Evolutionary conservation across 2,888 invertebrate genomes (phyloP).

Genomic region (Lasioglossum vierecki): DNA sequence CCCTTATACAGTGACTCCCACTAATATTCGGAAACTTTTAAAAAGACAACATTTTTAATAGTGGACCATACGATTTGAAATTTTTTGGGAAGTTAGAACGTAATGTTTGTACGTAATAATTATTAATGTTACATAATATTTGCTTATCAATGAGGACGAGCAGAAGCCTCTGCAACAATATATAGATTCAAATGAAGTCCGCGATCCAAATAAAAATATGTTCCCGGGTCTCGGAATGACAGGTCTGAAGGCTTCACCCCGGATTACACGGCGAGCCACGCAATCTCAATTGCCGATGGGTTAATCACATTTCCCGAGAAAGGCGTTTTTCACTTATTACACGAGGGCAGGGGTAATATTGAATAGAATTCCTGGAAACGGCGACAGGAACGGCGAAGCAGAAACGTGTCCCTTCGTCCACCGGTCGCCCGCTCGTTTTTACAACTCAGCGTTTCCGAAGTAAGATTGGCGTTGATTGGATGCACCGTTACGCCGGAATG

Average conservation of each 20-base stretch:
- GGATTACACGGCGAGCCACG: neutral
- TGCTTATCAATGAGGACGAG: too few species aligned
- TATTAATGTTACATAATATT: too few species aligned
- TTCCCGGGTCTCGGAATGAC: neutral
- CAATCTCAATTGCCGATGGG: neutral
- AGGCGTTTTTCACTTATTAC: neutral
- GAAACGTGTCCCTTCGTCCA: neutral
- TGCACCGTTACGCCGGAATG: constrained; percentile 78
- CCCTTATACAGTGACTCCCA: too few species aligned
- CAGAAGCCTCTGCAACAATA: too few species aligned
- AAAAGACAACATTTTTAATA: too few species aligned
- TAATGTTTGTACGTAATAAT: too few species aligned
- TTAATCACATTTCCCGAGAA: constrained; percentile 1
- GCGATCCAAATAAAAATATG: neutral
- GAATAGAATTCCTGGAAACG: constrained; percentile 22
- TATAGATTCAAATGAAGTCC: neutral
- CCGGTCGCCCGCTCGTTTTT: constrained; percentile 44
- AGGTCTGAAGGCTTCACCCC: neutral
- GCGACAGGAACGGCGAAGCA: neutral
- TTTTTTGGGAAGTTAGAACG: too few species aligned
- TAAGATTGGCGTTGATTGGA: constrained; percentile 75
- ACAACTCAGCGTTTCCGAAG: constrained; percentile 59
- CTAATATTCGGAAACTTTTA: too few species aligned
- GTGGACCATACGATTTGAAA: too few species aligned
- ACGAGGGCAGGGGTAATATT: neutral